Conservation (phyloP, 2,888 invertebrate genomes). For the Callimorpha dominula region DNA sequence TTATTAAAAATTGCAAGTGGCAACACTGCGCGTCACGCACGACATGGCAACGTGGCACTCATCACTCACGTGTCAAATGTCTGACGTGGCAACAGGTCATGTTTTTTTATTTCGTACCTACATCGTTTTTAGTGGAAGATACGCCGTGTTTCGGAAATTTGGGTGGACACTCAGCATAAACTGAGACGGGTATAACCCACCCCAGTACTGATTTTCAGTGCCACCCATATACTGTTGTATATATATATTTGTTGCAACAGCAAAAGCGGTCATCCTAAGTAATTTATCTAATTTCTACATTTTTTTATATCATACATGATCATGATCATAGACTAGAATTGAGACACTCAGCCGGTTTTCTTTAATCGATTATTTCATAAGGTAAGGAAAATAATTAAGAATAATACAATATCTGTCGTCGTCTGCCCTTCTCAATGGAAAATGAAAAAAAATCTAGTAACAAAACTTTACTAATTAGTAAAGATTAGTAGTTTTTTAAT, state of each 20-base stretch:
- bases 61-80: too few relatives aligned
- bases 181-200: too few relatives aligned
- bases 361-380: neutral
- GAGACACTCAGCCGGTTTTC: neutral
- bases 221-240: too few relatives aligned
- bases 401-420: constrained; percentile 5
- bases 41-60: too few relatives aligned
- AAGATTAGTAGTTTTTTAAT: constrained; percentile 2
- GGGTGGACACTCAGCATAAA: too few relatives aligned
- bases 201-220: too few relatives aligned
- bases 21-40: too few relatives aligned
- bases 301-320: neutral
- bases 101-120: too few relatives aligned
- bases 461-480: constrained; percentile 3
- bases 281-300: neutral
- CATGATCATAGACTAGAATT: neutral
- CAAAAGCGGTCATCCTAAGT: neutral
- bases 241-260: neutral
- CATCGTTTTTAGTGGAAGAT: too few relatives aligned
- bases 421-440: neutral
- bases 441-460: neutral
- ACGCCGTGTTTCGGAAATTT: too few relatives aligned
- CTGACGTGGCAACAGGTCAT: too few relatives aligned
- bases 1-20: too few relatives aligned
- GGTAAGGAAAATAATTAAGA: neutral